Evolutionary conservation across 2,888 invertebrate species (phyloP), one percentile per base, ranked within the genome.

Genomic region (Chirona hameri): DNA sequence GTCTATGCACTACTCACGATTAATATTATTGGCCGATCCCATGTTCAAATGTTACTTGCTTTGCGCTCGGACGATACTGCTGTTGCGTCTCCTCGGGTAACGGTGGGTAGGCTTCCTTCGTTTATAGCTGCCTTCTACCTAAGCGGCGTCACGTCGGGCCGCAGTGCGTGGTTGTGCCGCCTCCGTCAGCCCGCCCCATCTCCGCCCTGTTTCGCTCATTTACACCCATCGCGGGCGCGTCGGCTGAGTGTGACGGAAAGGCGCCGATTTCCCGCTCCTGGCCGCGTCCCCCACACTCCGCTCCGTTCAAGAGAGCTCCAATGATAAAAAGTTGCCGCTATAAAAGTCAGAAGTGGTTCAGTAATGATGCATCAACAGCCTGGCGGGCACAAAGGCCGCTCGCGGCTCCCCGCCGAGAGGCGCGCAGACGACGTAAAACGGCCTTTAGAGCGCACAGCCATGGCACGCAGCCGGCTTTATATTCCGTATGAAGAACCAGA

Each of bases 301-400:
- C 72, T 29, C 31, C 0, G 72, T 29, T 31, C 31, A 15, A 72
- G 72, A 29, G 72, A 12, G 52, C 15, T 15, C 31, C 31, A 18
- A 29, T 31, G 72, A 72, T 72, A 72, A 72, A 72, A 72, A 72
- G 72, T 72, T 72, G 72, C 72, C 72, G 72, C 72, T 72, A 72
- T 72, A 31, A 72, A 72, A 72, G 72, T 31, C 29, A 72, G 72
- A 72, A 72, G 72, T 72, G 72, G 72, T 72, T 18, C 72, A 72
- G 65, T 72, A 72, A 72, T 72, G 72, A 72, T 18, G 72, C 72
- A 31, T 31, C 72, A 72, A 72, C 72, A 31, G 31, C 31, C 72
- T 3, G 18, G 31, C 29, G 27, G 29, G 72, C 72, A 72, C 72
- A 72, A 72, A 72, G 72, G 14, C 29, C 29, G 4, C 18, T 31